Conservation (phyloP, 1,140 invertebrate genomes). For the Cyphomyrmex costatus region DNA sequence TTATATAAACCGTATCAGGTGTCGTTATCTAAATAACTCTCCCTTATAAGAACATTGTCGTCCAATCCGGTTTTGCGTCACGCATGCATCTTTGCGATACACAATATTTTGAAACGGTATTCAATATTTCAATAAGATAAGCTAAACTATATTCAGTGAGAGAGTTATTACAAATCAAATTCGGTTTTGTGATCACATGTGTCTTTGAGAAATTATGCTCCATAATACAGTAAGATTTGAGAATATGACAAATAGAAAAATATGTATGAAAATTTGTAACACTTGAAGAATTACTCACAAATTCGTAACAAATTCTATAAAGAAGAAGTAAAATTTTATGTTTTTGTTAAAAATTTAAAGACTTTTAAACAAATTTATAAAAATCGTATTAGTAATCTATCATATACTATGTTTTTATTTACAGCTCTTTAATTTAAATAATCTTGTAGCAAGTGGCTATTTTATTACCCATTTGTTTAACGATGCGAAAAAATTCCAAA, state of each 20-base stretch:
- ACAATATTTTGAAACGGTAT: background rate
- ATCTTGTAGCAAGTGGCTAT: background rate
- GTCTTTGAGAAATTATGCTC: slow-evolving; percentile 5
- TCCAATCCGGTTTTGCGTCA: slow-evolving; percentile 33
- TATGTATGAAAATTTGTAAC: slow-evolving; percentile 1
- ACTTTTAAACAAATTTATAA: background rate
- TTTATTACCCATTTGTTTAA: background rate
- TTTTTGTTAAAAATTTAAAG: background rate
- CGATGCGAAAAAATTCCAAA: background rate
- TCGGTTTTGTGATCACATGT: background rate
- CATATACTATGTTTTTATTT: background rate
- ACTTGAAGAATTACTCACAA: background rate
- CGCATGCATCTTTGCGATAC: background rate
- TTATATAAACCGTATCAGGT: background rate
- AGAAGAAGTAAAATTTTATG: background rate
- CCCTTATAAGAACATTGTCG: background rate
- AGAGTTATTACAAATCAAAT: background rate
- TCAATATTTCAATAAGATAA: slow-evolving; percentile 24
- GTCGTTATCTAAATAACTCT: slow-evolving; percentile 8
- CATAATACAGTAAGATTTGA: background rate
- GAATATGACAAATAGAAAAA: background rate
- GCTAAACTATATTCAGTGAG: background rate
- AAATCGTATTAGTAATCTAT: background rate
- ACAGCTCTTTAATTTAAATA: background rate
- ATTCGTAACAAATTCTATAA: background rate